Evolutionary conservation across 2,113 vertebrate genomes (phyloP), one percentile per base, ranked within the genome.

Genomic region (Heptranchias perlo): DNA sequence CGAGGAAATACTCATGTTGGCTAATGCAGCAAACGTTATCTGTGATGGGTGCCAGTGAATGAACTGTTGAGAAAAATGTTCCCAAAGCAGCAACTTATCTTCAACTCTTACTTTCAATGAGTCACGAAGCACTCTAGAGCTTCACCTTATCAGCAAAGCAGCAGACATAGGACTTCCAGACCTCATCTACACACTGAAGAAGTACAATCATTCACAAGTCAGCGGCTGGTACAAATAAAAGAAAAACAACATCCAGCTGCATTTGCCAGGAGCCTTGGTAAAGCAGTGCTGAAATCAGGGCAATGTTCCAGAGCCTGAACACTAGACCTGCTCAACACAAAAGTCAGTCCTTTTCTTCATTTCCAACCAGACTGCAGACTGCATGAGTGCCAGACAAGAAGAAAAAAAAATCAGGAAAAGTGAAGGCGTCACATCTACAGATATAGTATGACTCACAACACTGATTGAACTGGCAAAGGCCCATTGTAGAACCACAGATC

Each of bases 191-290:
- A 95, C 64, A 35, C 62, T 69, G 8, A 35, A 64, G 92, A 67
- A 95, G 25, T 69, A 28, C 61, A 65, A 94, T 65, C 61, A 95
- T 95, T 95, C 44, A 69, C 64, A 95, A 95, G 39, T 95, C 93
- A 95, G 62, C 64, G 25, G 47, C 39, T 95, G 94, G 94, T 95
- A 35, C 39, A 52, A 69, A 73, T 95, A 49, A 67, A 65, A 31
- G 64, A 52, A 73, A 73, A 95, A 49, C 47, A 69, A 44, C 52
- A 73, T 69, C 94, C 64, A 69, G 14, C 44, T 69, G 64, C 14
- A 95, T 95, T 69, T 47, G n/a, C 10, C 23, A 65, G 64, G 39
- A 67, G 62, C 39, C 44, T 4, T 14, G 44, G 39, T 31, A 25
- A 47, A 49, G 93, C 93, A 28, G 62, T 8, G 21, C 35, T 94